Evolutionary conservation across 2,888 invertebrate species (phyloP).

Genomic region (Branchipolynoe longqiensis): DNA sequence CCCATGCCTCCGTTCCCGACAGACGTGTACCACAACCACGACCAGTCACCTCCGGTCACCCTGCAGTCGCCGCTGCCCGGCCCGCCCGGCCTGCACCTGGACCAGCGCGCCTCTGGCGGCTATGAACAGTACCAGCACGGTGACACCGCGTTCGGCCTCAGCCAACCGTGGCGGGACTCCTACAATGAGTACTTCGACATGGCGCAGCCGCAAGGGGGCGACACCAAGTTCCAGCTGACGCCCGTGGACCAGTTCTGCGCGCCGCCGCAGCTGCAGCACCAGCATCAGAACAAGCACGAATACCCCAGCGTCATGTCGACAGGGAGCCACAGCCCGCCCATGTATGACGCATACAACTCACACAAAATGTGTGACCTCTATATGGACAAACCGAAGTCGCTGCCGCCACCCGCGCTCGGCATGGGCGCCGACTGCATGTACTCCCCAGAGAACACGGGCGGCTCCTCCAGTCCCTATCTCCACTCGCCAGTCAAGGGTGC

Average conservation of each 20-base stretch:
- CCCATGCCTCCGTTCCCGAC: constrained; percentile 23
- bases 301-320: neutral
- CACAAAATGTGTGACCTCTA: neutral
- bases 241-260: constrained; percentile 3
- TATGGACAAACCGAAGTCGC: neutral
- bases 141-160: constrained; percentile 32
- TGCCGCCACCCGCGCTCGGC: neutral
- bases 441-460: constrained; percentile 10
- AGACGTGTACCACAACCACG: constrained; percentile 3
- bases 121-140: neutral
- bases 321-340: neutral
- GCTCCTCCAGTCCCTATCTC: constrained; percentile 31
- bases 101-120: too few species aligned
- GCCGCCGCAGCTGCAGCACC: neutral
- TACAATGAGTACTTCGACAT: constrained; percentile 54
- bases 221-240: constrained; percentile 15
- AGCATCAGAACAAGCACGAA: neutral
- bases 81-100: neutral
- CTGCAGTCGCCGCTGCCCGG: neutral
- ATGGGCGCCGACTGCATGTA: constrained; percentile 46
- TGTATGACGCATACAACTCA: neutral
- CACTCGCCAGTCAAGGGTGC: constrained; percentile 30
- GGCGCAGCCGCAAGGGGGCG: constrained; percentile 16
- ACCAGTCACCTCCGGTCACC: constrained; percentile 7
- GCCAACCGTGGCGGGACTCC: constrained; percentile 29